A percentile compares a stretch with the other conserved stretches of the same genome.
Conservation (phyloP, 2,113 vertebrate genomes). For the Poeciliopsis turrubarensis region DNA sequence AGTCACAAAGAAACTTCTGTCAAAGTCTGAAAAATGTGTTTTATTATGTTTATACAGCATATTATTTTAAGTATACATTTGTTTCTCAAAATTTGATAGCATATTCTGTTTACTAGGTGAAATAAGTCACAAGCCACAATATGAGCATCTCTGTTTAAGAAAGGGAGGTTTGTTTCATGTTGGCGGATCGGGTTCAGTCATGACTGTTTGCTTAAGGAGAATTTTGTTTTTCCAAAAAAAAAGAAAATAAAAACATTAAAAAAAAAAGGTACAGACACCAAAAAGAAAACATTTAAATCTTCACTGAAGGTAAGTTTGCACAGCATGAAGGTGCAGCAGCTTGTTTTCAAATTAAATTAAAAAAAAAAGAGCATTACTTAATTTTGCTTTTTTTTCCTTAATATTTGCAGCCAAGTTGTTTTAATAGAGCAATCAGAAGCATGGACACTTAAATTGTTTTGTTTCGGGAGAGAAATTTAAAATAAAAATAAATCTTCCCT, state of each 20-base stretch:
- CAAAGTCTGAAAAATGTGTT: constrained; percentile 81
- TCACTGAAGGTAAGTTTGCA: not conserved
- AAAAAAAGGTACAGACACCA: constrained; percentile 33
- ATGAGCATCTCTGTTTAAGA: constrained; percentile 53
- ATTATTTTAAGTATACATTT: constrained; percentile 81
- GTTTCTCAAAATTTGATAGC: constrained; percentile 75
- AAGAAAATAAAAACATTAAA: constrained; percentile 33
- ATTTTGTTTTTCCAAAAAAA: constrained; percentile 35
- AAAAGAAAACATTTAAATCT: constrained; percentile 12
- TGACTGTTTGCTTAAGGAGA: constrained; percentile 34
- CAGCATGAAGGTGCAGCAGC: not conserved
- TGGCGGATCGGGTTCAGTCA: constrained; percentile 31
- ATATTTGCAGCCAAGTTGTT: constrained; percentile 19
- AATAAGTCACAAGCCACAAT: constrained; percentile 67
- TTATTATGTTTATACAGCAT: constrained; percentile 83
- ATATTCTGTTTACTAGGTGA: constrained; percentile 72
- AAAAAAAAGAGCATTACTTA: not conserved
- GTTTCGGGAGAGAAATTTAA: not conserved
- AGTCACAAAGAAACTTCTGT: constrained; percentile 1
- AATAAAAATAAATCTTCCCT: not conserved
- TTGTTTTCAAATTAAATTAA: not conserved
- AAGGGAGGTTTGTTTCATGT: constrained; percentile 41
- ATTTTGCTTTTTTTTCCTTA: not conserved
- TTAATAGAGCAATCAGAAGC: constrained; percentile 20
- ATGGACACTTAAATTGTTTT: not conserved